phyloP scores from a whole-genome alignment of 2,888 invertebrate genomes.

The Teleiodes luculella region DNA sequence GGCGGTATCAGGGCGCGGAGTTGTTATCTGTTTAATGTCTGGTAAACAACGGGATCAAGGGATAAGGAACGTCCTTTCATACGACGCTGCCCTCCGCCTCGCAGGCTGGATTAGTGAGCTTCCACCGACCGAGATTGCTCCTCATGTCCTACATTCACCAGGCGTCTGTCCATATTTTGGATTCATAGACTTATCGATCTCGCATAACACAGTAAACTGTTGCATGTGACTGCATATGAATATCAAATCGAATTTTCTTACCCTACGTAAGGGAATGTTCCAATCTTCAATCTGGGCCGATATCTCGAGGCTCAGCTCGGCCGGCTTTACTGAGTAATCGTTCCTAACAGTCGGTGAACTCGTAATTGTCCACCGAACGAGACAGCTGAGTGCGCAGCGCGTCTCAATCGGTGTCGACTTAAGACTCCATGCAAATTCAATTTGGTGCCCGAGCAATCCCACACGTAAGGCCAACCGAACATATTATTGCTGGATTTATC shows the following conservation, averaged over 20 bases:
- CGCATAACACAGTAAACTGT: neutral
- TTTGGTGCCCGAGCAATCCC: constrained; percentile 73
- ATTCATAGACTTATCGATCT: neutral
- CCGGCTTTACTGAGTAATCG: constrained; percentile 53
- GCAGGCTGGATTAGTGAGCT: constrained; percentile 68
- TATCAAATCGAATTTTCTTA: neutral
- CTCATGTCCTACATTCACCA: constrained; percentile 50
- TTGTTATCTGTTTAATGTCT: constrained; percentile 80
- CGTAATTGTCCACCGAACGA: constrained; percentile 63
- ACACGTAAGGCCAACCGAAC: constrained; percentile 75
- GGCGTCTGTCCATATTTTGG: constrained; percentile 29
- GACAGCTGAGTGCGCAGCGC: constrained; percentile 50
- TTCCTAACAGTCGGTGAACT: constrained; percentile 54
- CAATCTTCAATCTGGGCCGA: constrained; percentile 8
- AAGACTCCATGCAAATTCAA: constrained; percentile 78
- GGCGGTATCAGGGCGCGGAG: constrained; percentile 74
- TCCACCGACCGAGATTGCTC: constrained; percentile 61
- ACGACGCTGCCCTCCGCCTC: constrained; percentile 67
- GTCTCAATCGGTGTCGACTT: constrained; percentile 70
- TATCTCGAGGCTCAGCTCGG: constrained; percentile 36
- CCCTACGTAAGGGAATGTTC: neutral
- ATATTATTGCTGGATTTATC: constrained; percentile 79
- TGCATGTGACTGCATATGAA: neutral
- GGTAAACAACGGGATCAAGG: constrained; percentile 80
- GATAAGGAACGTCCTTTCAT: constrained; percentile 77